A percentile compares a stretch with the other conserved stretches of the same genome.
Conservation (phyloP, 2,888 invertebrate genomes). For the Coleophora deauratella region DNA sequence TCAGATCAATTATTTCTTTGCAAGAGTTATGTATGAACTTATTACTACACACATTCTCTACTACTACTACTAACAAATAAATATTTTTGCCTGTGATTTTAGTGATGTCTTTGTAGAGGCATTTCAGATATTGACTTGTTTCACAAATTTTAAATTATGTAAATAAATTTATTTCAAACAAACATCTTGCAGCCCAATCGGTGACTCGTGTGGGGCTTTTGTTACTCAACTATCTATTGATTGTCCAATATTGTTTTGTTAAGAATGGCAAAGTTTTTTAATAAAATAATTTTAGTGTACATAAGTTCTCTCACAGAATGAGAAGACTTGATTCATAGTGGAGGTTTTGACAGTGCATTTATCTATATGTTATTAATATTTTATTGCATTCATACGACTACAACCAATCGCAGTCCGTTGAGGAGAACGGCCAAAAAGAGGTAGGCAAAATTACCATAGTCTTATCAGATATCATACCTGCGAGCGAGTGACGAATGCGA, state of each 20-base stretch:
- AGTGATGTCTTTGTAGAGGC: conserved; percentile 70
- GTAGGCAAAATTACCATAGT: conserved; percentile 63
- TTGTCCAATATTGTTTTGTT: conserved; percentile 50
- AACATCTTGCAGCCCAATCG: conserved; percentile 56
- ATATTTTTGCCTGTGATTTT: conserved; percentile 66
- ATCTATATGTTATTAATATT: conserved; percentile 71
- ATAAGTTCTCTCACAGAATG: conserved; percentile 49
- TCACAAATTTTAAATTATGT: conserved; percentile 58
- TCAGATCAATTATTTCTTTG: conserved; percentile 67
- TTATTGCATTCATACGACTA: conserved; percentile 74
- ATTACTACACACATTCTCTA: conserved; percentile 62
- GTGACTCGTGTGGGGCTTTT: conserved; percentile 64
- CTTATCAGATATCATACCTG: conserved; percentile 16
- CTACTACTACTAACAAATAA: conserved; percentile 41
- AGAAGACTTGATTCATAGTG: conserved; percentile 55
- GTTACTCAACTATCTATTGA: conserved; percentile 55
- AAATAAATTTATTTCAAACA: conserved; percentile 65
- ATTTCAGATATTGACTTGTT: conserved; percentile 62
- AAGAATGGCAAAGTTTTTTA: conserved; percentile 58
- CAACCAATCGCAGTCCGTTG: conserved; percentile 74
- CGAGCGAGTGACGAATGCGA: conserved; percentile 29
- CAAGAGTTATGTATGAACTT: conserved; percentile 59
- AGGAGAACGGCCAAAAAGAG: conserved; percentile 72
- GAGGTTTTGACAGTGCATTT: conserved; percentile 69
- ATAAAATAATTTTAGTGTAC: conserved; percentile 46